Evolutionary conservation across 2,888 invertebrate species (phyloP).

Genomic region (Escarpia spicata): DNA sequence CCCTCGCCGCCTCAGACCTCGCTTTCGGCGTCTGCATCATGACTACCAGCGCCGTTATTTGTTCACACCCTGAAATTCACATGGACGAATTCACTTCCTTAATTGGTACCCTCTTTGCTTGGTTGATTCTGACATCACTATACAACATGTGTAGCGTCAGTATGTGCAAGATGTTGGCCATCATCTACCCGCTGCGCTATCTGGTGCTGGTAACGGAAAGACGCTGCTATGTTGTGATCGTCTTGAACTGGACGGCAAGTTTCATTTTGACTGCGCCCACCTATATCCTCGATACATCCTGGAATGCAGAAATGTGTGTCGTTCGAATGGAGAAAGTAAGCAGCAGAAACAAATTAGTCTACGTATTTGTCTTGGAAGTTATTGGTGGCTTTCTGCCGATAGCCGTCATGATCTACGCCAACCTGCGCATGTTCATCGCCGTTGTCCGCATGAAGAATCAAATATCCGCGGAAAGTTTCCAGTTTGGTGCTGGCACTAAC

Average conservation of each 20-base stretch:
- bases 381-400: background rate
- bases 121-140: background rate
- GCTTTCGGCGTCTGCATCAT: background rate
- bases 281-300: background rate
- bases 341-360: background rate
- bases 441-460: background rate
- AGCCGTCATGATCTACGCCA: background rate
- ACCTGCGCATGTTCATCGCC: background rate
- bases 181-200: background rate
- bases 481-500: background rate
- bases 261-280: background rate
- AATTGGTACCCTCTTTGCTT: background rate
- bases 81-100: background rate
- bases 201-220: background rate
- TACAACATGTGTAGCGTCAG: background rate
- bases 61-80: background rate
- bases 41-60: background rate
- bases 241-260: background rate
- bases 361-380: background rate
- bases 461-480: background rate
- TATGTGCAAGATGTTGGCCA: background rate
- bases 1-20: constrained; percentile 1
- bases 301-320: background rate
- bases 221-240: background rate
- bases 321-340: background rate